Evolutionary conservation across 2,113 vertebrate species (phyloP).

Genomic region (Plestiodon gilberti): DNA sequence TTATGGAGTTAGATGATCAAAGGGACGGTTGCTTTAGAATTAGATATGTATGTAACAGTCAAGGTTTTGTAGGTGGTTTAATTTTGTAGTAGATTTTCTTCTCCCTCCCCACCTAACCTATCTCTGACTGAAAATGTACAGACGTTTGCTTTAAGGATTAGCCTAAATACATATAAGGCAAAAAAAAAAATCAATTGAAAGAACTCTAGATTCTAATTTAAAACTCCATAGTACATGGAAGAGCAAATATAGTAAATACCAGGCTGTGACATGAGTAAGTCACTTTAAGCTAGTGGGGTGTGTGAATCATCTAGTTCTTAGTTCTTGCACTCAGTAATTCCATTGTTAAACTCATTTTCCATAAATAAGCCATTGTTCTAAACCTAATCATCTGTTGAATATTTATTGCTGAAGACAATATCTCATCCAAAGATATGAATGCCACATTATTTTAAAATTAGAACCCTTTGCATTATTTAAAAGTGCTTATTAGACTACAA

Average conservation of each 20-base stretch:
- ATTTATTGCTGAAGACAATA: conserved; percentile 16
- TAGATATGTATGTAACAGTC: background rate
- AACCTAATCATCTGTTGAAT: conserved; percentile 46
- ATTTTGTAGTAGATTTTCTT: background rate
- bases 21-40: background rate
- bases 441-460: conserved; percentile 7
- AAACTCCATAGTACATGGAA: background rate
- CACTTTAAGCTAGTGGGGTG: conserved; percentile 38
- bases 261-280: conserved; percentile 36
- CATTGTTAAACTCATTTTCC: conserved; percentile 46
- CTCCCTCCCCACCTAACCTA: background rate
- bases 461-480: conserved; percentile 7
- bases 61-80: background rate
- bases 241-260: conserved; percentile 32
- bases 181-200: conserved; percentile 1
- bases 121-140: conserved; percentile 46
- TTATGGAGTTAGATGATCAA: background rate
- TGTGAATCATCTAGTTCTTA: conserved; percentile 26
- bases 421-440: conserved; percentile 4
- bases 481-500: background rate
- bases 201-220: conserved; percentile 45
- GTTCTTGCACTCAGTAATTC: conserved; percentile 50
- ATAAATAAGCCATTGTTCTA: conserved; percentile 55
- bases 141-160: conserved; percentile 57
- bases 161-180: conserved; percentile 17